These are phyloP conservation scores for Ovis canadensis DNA, from an alignment of 2,113 vertebrate species.

Conservation along the genomic window DNA sequence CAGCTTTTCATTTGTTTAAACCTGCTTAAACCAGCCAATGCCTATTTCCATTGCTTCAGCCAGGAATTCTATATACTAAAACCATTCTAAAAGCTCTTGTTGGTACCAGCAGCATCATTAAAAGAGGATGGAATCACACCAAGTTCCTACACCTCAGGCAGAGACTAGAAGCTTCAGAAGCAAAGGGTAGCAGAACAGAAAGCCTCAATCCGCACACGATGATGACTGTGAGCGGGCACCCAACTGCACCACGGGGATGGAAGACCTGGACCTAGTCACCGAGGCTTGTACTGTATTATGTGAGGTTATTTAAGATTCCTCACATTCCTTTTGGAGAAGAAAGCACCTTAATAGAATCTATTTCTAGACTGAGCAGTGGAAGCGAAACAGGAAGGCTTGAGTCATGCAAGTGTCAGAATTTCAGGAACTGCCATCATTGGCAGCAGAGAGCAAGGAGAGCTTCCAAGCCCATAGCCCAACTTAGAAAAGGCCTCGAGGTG, in stretches of 20 bases:
- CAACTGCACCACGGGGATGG: too few relatives aligned
- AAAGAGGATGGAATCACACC: not conserved
- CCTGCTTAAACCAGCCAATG: not conserved
- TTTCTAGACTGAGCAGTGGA: not conserved
- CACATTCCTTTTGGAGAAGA: not conserved
- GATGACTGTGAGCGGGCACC: not conserved
- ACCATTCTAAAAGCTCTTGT: not conserved
- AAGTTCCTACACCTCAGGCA: not conserved
- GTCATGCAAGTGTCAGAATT: not conserved
- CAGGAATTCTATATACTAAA: not conserved
- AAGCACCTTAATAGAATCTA: constrained; percentile 8
- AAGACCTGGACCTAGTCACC: not conserved
- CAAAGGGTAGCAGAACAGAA: not conserved
- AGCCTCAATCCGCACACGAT: not conserved
- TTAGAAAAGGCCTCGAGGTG: not conserved
- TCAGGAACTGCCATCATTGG: not conserved
- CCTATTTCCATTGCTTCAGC: not conserved
- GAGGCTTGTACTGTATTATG: not conserved
- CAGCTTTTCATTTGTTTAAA: not conserved
- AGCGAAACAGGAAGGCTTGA: not conserved
- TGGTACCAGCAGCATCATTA: not conserved
- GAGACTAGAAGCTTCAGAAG: not conserved
- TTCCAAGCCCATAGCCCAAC: not conserved
- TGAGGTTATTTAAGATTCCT: not conserved
- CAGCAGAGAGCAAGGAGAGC: not conserved